Evolutionary conservation across 2,797 vertebrate genomes (phyloP), one percentile per base, ranked within the genome.

Genomic region (Corythornis leucogaster): DNA sequence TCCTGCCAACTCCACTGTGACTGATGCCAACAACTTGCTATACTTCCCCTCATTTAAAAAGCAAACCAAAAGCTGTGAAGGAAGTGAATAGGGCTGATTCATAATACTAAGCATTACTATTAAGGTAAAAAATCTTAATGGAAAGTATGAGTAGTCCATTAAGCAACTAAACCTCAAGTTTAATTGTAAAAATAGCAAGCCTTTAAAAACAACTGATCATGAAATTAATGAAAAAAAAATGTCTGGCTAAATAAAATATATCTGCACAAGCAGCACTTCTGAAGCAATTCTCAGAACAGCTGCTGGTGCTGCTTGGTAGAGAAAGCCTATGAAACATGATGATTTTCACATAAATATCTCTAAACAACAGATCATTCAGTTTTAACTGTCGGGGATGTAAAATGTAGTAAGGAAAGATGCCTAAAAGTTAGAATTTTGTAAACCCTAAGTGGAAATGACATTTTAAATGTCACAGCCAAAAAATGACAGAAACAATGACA

Each of bases 381-480:
- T 96, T 91, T 97, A 97, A 96, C 81, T 83, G 89, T 43, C 79
- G 76, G 66, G 87, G 77, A 96, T 31, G 88, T 53, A 69, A 95
- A 94, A 95, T 70, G 80, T 85, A 96, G 75, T 89, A 97, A 84
- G 80, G 70, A 76, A 89, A 93, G 81, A 96, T 92, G 80, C 54
- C 78, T 74, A 57, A 94, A 97, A 96, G 93, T 95, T 92, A 93
- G 80, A 96, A 91, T 94, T 91, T 95, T 95, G 79, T 84, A 96
- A 87, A 93, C 79, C 73, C 66, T 97, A 96, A 97, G 83, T 77
- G 45, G 94, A 97, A 96, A 95, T 78, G 95, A 96, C 96, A 97
- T 92, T 87, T 75, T 96, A 97, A 97, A 97, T 97, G 95, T 97
- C 96, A 97, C 85, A 86, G 91, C 59, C 84, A 95, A 96, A 96